These are phyloP conservation scores for Limanda limanda DNA, from an alignment of 2,113 vertebrate species.

Conservation along the genomic window DNA sequence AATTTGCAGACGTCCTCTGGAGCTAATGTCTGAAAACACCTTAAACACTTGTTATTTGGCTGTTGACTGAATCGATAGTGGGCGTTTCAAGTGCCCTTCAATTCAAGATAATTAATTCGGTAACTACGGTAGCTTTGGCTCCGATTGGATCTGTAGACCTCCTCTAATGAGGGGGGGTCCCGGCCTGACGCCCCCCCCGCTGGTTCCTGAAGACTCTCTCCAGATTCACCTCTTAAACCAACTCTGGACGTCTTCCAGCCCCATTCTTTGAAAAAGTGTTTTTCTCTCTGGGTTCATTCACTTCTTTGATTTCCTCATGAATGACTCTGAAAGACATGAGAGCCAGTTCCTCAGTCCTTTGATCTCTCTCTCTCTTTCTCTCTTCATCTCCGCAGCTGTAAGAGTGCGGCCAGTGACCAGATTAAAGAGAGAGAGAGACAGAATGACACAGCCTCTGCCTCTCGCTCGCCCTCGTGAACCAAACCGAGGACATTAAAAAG, in stretches of 20 bases:
- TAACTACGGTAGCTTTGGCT: no score
- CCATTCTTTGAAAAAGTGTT: not conserved
- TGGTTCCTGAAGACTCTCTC: not conserved
- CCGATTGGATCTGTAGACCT: not conserved
- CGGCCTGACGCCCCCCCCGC: not conserved
- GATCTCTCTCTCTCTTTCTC: slow-evolving; percentile 17
- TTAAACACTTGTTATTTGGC: no score
- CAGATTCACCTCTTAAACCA: not conserved
- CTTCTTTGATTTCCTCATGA: slow-evolving; percentile 18
- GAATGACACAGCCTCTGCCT: slow-evolving; percentile 2
- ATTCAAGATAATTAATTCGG: no score
- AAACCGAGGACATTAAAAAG: slow-evolving; percentile 32
- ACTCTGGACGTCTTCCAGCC: not conserved
- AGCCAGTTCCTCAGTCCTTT: slow-evolving; percentile 8
- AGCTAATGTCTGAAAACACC: no score
- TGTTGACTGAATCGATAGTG: no score
- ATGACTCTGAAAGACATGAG: slow-evolving; percentile 7
- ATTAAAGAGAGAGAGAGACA: slow-evolving; percentile 48
- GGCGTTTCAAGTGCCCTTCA: no score
- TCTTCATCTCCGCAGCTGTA: slow-evolving; percentile 46
- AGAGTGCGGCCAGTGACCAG: slow-evolving; percentile 39
- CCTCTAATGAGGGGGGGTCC: not conserved
- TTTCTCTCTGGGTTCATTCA: slow-evolving; percentile 9
- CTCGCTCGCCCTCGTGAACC: slow-evolving; percentile 40
- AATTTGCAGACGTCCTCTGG: no score